Evolutionary conservation across 2,797 vertebrate genomes (phyloP).

Genomic region (Zalophus californianus): DNA sequence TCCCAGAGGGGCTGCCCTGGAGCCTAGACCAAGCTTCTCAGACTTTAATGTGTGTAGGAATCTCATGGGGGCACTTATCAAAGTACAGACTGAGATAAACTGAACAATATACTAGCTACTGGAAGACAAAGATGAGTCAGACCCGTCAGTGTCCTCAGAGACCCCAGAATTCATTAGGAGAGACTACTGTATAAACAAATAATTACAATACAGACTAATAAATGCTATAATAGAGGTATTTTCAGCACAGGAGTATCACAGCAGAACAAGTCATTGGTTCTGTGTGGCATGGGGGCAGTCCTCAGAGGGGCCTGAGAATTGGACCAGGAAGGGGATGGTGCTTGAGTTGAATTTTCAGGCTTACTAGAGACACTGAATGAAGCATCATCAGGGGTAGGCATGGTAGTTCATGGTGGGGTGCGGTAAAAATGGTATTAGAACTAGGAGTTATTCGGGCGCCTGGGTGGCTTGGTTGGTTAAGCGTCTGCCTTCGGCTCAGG

Average conservation of each 20-base stretch:
- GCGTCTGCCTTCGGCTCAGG: neutral
- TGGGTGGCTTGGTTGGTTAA: neutral
- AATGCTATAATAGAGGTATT: neutral
- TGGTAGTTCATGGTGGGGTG: neutral
- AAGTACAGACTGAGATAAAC: neutral
- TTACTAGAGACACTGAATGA: neutral
- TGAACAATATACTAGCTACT: neutral
- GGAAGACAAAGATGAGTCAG: neutral
- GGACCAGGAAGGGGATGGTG: neutral
- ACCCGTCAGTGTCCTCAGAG: neutral
- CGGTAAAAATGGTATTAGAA: constrained; percentile 13
- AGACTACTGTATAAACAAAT: constrained; percentile 9
- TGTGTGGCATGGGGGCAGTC: neutral
- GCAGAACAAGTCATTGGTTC: neutral
- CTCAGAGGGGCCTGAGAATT: neutral
- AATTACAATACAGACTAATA: neutral
- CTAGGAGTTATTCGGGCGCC: neutral
- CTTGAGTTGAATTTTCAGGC: constrained; percentile 16
- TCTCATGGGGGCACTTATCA: neutral
- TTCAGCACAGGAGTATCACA: neutral
- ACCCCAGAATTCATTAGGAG: neutral
- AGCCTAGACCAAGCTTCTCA: neutral
- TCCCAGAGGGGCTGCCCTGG: neutral
- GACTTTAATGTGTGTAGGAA: neutral
- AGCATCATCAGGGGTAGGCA: neutral